phyloP scores from a whole-genome alignment of 2,113 vertebrate genomes.

The Lycaon pictus region DNA sequence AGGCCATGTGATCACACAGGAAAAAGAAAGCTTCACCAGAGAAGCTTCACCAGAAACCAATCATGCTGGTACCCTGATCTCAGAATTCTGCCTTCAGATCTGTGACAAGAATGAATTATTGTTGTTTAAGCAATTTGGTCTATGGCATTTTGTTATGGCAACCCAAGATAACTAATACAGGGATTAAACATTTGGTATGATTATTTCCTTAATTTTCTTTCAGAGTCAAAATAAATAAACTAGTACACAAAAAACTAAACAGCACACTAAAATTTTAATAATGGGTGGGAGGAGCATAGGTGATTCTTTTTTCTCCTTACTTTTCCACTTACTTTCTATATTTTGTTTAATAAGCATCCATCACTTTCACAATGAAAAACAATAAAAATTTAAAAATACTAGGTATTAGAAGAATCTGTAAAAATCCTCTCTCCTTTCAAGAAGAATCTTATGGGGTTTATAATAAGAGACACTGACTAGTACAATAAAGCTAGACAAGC shows the following conservation, averaged over 20 bases:
- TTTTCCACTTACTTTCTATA: slow-evolving; percentile 50
- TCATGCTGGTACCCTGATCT: background rate
- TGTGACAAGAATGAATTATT: slow-evolving; percentile 6
- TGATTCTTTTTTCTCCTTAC: slow-evolving; percentile 28
- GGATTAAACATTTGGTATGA: background rate
- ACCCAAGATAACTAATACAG: background rate
- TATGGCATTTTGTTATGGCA: background rate
- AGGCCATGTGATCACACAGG: background rate
- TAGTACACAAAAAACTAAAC: background rate
- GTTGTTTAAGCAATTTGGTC: background rate
- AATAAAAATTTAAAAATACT: slow-evolving; percentile 44
- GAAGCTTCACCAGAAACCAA: background rate
- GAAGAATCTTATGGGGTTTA: slow-evolving; percentile 48
- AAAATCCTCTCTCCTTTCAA: slow-evolving; percentile 19
- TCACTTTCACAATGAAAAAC: slow-evolving; percentile 47
- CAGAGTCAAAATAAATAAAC: background rate
- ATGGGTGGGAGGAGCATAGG: background rate
- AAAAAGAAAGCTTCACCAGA: background rate
- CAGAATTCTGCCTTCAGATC: background rate
- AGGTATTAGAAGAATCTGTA: slow-evolving; percentile 52
- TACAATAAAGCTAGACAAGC: background rate
- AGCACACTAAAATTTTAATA: background rate
- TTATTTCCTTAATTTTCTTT: slow-evolving; percentile 42
- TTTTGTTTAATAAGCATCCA: slow-evolving; percentile 56
- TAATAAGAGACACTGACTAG: slow-evolving; percentile 23